phyloP scores from a whole-genome alignment of 1,140 invertebrate species.

The Rhyacophila brunnea region DNA sequence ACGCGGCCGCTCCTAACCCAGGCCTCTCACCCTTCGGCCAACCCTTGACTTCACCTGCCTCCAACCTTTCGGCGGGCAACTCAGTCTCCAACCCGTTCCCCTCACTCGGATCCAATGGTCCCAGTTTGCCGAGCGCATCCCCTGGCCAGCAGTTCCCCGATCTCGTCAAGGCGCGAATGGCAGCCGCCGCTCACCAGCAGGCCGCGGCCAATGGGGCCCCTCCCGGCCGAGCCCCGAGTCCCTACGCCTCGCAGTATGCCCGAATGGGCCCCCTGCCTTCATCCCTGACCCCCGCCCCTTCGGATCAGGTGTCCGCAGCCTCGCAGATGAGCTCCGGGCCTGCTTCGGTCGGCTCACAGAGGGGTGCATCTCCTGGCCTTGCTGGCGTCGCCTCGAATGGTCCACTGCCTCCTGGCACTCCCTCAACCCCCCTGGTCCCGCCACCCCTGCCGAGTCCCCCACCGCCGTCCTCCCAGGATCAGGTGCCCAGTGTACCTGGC shows the following conservation, averaged over 20 bases:
- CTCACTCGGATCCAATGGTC: slow-evolving; percentile 54
- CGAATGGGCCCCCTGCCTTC: slow-evolving; percentile 52
- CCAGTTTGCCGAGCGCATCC: slow-evolving; percentile 53
- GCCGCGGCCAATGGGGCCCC: slow-evolving; percentile 26
- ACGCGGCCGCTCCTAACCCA: slow-evolving; percentile 59
- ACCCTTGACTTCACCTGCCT: slow-evolving; percentile 54
- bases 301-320: slow-evolving; percentile 35
- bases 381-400: slow-evolving; percentile 40
- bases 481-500: slow-evolving; percentile 24
- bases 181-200: slow-evolving; percentile 16
- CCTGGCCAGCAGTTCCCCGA: slow-evolving; percentile 56
- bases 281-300: slow-evolving; percentile 47
- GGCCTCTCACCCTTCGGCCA: slow-evolving; percentile 65
- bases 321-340: slow-evolving; percentile 38
- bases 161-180: slow-evolving; percentile 56
- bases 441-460: slow-evolving; percentile 44
- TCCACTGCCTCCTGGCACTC: slow-evolving; percentile 48
- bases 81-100: slow-evolving; percentile 56
- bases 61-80: slow-evolving; percentile 49
- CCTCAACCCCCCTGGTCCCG: slow-evolving; percentile 54
- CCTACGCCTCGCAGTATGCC: slow-evolving; percentile 47
- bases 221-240: slow-evolving; percentile 39
- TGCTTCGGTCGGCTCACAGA: slow-evolving; percentile 42
- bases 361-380: slow-evolving; percentile 53
- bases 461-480: slow-evolving; percentile 37